Evolutionary conservation across 2,888 invertebrate genomes (phyloP).

Genomic region (Craniophora ligustri): DNA sequence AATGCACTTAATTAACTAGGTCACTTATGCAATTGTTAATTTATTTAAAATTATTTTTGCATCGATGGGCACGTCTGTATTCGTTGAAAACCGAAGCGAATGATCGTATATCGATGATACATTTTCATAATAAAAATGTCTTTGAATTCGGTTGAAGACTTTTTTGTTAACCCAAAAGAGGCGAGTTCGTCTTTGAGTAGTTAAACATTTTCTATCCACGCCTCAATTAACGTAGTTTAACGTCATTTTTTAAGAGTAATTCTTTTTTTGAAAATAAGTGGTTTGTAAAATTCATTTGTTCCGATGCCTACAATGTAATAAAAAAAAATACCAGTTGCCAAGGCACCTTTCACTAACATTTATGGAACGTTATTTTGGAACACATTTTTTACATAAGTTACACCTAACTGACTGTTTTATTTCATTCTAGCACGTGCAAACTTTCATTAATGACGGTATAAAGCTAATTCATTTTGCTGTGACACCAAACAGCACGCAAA

Average conservation of each 20-base stretch:
- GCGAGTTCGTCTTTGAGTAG: conserved; percentile 25
- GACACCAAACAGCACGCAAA: conserved; percentile 19
- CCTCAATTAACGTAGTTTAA: conserved; percentile 45
- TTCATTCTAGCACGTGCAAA: conserved; percentile 24
- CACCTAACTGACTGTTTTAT: conserved; percentile 10
- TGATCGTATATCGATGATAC: too few relatives aligned
- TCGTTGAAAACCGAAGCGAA: too few relatives aligned
- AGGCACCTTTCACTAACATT: conserved; percentile 60
- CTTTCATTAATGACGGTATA: conserved; percentile 39
- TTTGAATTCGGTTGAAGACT: conserved; percentile 9
- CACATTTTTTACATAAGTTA: conserved; percentile 49
- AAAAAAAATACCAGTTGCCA: conserved; percentile 37
- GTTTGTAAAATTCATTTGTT: conserved; percentile 22
- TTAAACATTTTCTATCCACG: conserved; percentile 37
- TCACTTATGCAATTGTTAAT: too few relatives aligned
- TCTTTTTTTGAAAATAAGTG: conserved; percentile 8
- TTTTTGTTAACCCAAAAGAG: conserved; percentile 7
- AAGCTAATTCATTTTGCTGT: conserved; percentile 9
- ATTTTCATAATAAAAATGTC: conserved; percentile 21
- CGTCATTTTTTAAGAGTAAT: conserved; percentile 37
- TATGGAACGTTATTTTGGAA: conserved; percentile 45
- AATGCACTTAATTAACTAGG: too few relatives aligned
- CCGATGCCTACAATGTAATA: conserved; percentile 21
- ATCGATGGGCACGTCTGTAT: too few relatives aligned
- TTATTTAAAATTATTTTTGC: too few relatives aligned